Base-by-base conservation (phyloP, 2,888 invertebrate species). In the Latheticus oryzae region DNA sequence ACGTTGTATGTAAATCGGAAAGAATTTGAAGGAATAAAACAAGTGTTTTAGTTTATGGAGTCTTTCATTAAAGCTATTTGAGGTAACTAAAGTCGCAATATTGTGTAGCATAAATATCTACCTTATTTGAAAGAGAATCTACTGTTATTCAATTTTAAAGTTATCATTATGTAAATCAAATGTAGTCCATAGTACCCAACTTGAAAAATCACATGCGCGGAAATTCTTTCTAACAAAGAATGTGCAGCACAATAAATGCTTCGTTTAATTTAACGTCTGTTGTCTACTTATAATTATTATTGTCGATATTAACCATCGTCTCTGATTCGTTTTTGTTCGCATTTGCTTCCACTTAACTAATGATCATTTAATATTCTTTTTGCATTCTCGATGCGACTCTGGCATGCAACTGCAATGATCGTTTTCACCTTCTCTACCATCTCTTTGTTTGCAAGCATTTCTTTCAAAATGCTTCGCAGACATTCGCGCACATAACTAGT, bases 1-100 rank as follows among this genome's bases (percentile, higher is more conserved):
- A 66, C 58, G 64, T 62, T 61, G 62, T 67, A 67, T 67, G 69
- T 68, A 69, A 68, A 69, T 69, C 63, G 60, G 47, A 57, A 61
- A 64, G 66, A 67, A 67, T 66, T 54, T 58, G 57, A 59, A 64
- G 59, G 61, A n/a, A n/a, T n/a, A n/a, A n/a, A n/a, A n/a, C n/a
- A n/a, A n/a, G n/a, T n/a, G n/a, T n/a, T n/a, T n/a, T 64, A 65
- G 63, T 68, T 69, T 69, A 69, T 69, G 23, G 55, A 50, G 52
- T 35, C 8, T 5, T 21, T 21, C 21, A 21, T 5, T 5, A 21
- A 21, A 23, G 13, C 38, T 24, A 23, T 40, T 40, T 40, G 38
- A 5, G 23, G 38, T 13, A 4, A 15, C 24, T 21, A 1, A 12
- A 23, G 1, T n/a, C n/a, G 11, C 21, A 40, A 7, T 40, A 19